Base-by-base conservation (phyloP, 1,140 invertebrate species). In the Wiebesia pumilae region DNA sequence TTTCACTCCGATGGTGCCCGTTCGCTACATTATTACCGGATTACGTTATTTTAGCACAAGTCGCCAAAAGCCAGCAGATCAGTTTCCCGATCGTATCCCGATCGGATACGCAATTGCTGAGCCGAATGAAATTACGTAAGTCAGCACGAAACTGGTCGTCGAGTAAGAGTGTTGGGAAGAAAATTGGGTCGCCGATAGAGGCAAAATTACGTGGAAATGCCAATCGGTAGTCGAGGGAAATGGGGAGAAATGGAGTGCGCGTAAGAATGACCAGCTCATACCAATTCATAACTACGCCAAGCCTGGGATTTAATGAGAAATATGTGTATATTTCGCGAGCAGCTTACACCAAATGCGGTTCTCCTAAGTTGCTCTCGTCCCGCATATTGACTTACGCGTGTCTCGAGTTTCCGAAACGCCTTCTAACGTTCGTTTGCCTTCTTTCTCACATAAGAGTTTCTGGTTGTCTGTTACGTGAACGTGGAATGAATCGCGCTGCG, bases 341-440 rank as follows among this genome's bases (percentile, higher is more conserved):
- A 75, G 16, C 10, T 40, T 40, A 40, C 69, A 40, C 24, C 21
- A 0, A 38, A 3, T 3, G 69, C 35, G 35, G n/a, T 54, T 54
- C 65, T 33, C 16, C 19, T 24, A 12, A 0, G 79, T 35, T 30
- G 43, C 16, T 58, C 47, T 62, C 81, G 33, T 83, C 75, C 51
- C 6, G 58, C 65, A 21, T 21, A 83, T 75, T 40, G 81, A 58
- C 81, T 83, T 83, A 83, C 71, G 67, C 12, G 30, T 9, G 33
- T 83, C 81, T 83, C 62, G 40, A 75, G 16, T 83, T 75, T 75
- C 71, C 43, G 58, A 3, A 33, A 67, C 16, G 78, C 35, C 78
- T 80, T 65, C 35, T 38, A 79, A n/a, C 65, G 67, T 73, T 83
- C 67, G 16, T 71, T 73, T 0, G 81, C 65, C 81, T 83, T 54